Conservation (phyloP, 2,888 invertebrate genomes). For the Malacosoma neustria region DNA sequence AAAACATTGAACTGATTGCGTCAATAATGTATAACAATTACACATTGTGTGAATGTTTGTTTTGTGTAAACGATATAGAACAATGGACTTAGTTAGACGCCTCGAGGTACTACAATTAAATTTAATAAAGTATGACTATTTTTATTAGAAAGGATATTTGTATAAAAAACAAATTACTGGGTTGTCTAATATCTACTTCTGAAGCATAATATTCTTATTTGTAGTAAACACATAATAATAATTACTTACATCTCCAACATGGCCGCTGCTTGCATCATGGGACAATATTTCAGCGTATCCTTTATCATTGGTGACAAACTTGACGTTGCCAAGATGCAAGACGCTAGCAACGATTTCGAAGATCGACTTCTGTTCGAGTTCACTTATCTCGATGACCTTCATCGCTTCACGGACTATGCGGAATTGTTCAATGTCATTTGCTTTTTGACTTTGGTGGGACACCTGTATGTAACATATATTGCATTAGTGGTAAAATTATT, state of each 20-base stretch:
- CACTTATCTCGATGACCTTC: conserved; percentile 83
- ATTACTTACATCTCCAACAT: conserved; percentile 79
- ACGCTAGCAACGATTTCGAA: conserved; percentile 89
- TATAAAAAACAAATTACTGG: too few species aligned
- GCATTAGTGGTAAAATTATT: neutral
- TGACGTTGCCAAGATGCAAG: conserved; percentile 90
- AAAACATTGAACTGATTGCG: neutral
- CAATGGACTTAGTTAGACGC: conserved; percentile 20
- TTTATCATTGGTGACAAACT: conserved; percentile 82
- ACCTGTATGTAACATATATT: conserved; percentile 27
- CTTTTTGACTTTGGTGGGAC: conserved; percentile 39
- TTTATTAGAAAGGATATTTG: too few species aligned
- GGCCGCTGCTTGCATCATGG: conserved; percentile 70
- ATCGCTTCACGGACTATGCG: conserved; percentile 82
- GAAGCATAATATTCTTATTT: too few species aligned
- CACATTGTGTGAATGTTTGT: conserved; percentile 4
- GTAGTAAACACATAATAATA: conserved; percentile 5
- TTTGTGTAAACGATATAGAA: conserved; percentile 24
- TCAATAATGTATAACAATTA: conserved; percentile 2
- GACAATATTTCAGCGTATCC: conserved; percentile 80
- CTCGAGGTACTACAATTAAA: conserved; percentile 14
- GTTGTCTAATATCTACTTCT: too few species aligned
- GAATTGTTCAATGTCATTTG: conserved; percentile 80
- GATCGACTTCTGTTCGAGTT: conserved; percentile 82
- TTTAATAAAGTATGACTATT: conserved; percentile 5